Evolutionary conservation across 2,797 vertebrate species (phyloP).

Genomic region (Gobio occitaniae): DNA sequence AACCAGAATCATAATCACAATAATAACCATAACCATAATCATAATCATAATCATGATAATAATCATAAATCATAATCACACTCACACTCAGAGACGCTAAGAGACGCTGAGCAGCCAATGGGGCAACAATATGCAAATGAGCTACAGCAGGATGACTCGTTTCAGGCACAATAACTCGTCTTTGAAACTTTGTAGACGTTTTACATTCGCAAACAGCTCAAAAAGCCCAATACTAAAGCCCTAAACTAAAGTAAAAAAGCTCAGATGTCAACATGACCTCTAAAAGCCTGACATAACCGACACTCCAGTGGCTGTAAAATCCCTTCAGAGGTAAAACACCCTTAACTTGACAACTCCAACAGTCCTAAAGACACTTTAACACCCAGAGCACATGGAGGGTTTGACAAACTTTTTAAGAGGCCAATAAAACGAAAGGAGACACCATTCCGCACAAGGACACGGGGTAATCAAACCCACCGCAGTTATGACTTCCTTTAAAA

Average conservation of each 20-base stretch:
- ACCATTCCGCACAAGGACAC: conserved; percentile 54
- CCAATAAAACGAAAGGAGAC: conserved; percentile 61
- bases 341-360: conserved; percentile 44
- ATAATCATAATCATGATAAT: no score
- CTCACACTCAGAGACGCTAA: background rate
- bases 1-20: no score
- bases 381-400: conserved; percentile 30
- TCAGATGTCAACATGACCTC: conserved; percentile 8
- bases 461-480: conserved; percentile 32
- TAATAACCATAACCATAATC: no score
- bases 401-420: conserved; percentile 47
- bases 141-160: background rate
- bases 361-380: conserved; percentile 42
- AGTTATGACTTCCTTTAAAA: conserved; percentile 32
- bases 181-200: no score
- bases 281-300: background rate
- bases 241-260: background rate
- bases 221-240: background rate
- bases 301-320: conserved; percentile 39
- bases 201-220: background rate
- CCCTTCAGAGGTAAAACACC: conserved; percentile 27
- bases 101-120: background rate
- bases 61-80: no score
- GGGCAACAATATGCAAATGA: background rate
- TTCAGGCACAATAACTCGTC: background rate